Conservation (phyloP, 2,888 invertebrate species). For the Heliconius aoede region DNA sequence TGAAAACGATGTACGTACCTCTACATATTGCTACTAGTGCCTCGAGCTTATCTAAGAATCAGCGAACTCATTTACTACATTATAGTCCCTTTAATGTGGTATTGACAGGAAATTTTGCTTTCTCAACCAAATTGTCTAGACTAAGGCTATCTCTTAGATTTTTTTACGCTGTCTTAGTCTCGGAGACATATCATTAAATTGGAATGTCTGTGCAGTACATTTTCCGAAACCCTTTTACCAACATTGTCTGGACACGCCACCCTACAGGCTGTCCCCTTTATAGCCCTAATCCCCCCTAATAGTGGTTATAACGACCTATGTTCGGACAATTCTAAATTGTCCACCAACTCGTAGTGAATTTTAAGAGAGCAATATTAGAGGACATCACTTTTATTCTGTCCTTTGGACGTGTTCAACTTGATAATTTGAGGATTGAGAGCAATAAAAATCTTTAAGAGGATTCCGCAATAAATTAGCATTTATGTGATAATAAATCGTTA, state of each 20-base stretch:
- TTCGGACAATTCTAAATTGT: slow-evolving; percentile 46
- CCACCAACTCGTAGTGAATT: slow-evolving; percentile 46
- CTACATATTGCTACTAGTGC: not conserved
- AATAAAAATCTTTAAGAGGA: slow-evolving; percentile 33
- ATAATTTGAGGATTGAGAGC: slow-evolving; percentile 34
- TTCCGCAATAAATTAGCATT: slow-evolving; percentile 22
- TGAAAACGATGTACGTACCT: not conserved
- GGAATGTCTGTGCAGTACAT: slow-evolving; percentile 39
- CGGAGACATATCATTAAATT: slow-evolving; percentile 33
- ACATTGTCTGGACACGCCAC: slow-evolving; percentile 33
- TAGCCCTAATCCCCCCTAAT: slow-evolving; percentile 45
- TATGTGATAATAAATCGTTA: slow-evolving; percentile 20
- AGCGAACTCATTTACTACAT: slow-evolving; percentile 27
- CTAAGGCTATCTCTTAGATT: slow-evolving; percentile 35
- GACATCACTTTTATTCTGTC: slow-evolving; percentile 43
- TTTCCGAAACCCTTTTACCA: slow-evolving; percentile 40
- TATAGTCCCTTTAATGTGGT: slow-evolving; percentile 14
- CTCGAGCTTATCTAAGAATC: not conserved
- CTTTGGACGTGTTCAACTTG: slow-evolving; percentile 38
- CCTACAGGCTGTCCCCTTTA: slow-evolving; percentile 41
- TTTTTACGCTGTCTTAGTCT: slow-evolving; percentile 36
- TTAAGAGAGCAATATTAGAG: slow-evolving; percentile 43
- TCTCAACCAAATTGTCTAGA: slow-evolving; percentile 44
- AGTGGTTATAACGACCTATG: slow-evolving; percentile 47
- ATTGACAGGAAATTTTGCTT: slow-evolving; percentile 21